Base-by-base conservation (phyloP, 92 coral and sea anemone species). In the Epizoanthus stellaris region DNA sequence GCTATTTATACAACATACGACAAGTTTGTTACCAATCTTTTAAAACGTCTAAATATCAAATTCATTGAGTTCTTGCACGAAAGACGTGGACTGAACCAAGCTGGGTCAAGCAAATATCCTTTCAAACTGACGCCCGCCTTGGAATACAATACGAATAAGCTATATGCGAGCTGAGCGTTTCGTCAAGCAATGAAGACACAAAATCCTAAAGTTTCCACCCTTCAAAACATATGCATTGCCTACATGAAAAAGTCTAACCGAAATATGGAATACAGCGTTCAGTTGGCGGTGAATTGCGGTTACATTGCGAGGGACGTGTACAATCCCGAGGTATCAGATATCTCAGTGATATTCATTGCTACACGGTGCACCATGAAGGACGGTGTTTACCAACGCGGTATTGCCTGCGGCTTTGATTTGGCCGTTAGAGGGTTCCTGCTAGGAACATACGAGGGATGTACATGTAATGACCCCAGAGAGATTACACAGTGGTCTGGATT, bases 381-480 rank as follows among this genome's bases (percentile, higher is more conserved):
- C 38, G 89, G 91, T 17, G 36, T 82, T 67, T 91, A 86, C 43
- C 91, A 91, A 47, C 82, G 91, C 8, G 88, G 91, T 6, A 80
- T 91, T 9, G 67, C 83, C 12, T 91, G 93, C 45, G 93, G 93
- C 13, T 91, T 75, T 60, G 86, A 87, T 45, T 84, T 87, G 0
- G 62, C 88, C 1, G 70, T 73, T 25, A 70, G 89, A 36, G 21
- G 64, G 1, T 91, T 91, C 65, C 53, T 91, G 65, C 76, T 91
- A 10, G 93, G 93, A 25, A 80, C 88, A 0, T 91, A 45, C 69
- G 85, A 87, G 39, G 91, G 91, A 23, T 91, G 94, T 64, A 59
- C 82, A 1, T 91, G 94, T 68, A 80, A 84, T 65, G 89, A 88
- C 15, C 82, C 91, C 19, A 61, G 75, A 49, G 88, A 82, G 43